Evolutionary conservation across 1,140 invertebrate species (phyloP).

Genomic region (Stegodyphus dumicola): DNA sequence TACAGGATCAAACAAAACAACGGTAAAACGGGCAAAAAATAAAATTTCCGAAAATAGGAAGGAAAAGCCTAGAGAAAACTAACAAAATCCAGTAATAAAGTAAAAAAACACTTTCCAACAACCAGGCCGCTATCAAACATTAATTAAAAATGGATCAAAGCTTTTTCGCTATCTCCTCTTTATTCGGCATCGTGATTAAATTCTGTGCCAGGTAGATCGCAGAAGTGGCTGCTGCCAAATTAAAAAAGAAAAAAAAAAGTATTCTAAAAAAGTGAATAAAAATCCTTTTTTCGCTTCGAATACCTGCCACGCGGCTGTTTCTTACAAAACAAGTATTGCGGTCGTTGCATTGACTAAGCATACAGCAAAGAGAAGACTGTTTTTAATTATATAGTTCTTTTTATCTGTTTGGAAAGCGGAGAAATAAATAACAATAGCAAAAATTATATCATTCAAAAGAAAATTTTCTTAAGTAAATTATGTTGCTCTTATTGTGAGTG

Average conservation of each 20-base stretch:
- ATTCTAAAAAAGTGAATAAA: neutral
- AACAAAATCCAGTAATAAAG: neutral
- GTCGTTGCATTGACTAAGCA: neutral
- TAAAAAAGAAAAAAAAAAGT: neutral
- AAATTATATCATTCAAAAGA: no score
- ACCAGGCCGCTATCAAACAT: constrained; percentile 16
- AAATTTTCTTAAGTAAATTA: no score
- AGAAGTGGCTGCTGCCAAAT: neutral
- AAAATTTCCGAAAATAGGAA: neutral
- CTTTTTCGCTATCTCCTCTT: neutral
- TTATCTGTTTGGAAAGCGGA: no score
- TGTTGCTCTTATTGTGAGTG: no score
- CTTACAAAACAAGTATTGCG: neutral
- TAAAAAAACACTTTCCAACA: neutral
- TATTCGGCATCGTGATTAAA: neutral
- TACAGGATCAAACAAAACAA: no score
- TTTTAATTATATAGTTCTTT: no score
- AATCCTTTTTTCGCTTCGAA: neutral
- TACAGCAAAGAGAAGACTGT: no score
- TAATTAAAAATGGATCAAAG: constrained; percentile 50
- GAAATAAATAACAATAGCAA: no score
- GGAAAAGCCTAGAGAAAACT: neutral
- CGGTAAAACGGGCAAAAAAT: no score
- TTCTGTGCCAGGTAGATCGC: neutral
- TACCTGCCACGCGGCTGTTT: neutral